Percentiles rank a stretch among this genome's conserved stretches.
These are phyloP conservation scores for Oedothorax gibbosus DNA, from an alignment of 1,140 invertebrate species.

Conservation along the genomic window DNA sequence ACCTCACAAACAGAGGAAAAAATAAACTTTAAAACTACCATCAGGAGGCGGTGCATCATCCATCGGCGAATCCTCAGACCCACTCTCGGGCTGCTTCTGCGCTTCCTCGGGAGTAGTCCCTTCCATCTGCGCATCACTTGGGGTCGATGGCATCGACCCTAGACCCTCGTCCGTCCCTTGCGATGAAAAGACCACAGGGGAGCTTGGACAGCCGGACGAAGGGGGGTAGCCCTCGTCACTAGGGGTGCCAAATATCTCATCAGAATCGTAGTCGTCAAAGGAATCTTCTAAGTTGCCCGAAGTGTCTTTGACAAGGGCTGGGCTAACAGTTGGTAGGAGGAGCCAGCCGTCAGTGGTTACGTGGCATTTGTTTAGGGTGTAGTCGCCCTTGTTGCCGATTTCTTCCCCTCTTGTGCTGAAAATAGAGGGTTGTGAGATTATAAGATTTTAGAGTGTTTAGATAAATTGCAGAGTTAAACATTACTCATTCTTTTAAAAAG, in stretches of 20 bases:
- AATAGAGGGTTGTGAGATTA: background rate
- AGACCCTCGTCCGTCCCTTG: conserved; percentile 16
- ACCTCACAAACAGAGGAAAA: background rate
- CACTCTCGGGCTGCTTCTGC: background rate
- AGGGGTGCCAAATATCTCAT: background rate
- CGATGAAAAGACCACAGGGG: background rate
- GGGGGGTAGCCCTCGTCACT: conserved; percentile 8
- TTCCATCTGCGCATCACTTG: background rate
- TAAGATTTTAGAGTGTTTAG: background rate
- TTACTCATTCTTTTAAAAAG: too few species aligned
- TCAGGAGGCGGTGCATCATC: background rate
- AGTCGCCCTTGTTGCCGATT: conserved; percentile 23
- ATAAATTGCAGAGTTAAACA: background rate
- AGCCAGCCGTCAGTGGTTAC: conserved; percentile 13
- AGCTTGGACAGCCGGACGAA: background rate
- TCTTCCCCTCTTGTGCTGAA: background rate
- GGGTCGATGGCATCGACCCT: conserved; percentile 10
- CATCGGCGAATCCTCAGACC: background rate
- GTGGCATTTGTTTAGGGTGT: conserved; percentile 7
- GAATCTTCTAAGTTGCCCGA: background rate
- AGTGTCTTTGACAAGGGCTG: background rate
- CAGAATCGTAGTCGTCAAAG: background rate
- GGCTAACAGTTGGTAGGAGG: conserved; percentile 6
- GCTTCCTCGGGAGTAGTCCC: background rate
- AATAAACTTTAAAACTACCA: background rate